Base-by-base conservation (phyloP, 2,888 invertebrate species). In the Tenthredo mesomela region DNA sequence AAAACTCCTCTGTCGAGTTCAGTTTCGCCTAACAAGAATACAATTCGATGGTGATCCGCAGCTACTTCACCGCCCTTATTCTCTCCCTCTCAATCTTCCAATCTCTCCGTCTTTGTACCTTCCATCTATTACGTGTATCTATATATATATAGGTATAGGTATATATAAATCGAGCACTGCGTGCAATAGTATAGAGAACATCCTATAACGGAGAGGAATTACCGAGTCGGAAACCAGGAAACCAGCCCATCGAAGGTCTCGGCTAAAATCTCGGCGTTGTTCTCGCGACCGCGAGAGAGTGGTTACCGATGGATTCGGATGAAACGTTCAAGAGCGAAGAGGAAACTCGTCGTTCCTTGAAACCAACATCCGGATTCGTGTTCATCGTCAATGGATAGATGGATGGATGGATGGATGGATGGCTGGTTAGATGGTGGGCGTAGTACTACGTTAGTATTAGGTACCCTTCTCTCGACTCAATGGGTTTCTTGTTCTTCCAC, bases 1-100 rank as follows among this genome's bases (percentile, higher is more conserved):
- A 43, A 73, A 37, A 29, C 70, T 37, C 67, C 67, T 61, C 25
- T 7, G 61, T 25, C 61, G 61, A 54, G 54, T n/a, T 61, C 7
- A 73, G 71, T 73, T 43, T 73, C 40, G 40, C n/a, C 40, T 73
- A 73, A 73, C 71, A 73, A 43, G 71, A 73, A 73, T 73, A 73
- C 71, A 73, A 73, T 73, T 73, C 71, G 15, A 73, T 43, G 71
- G 71, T 73, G 71, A 73, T 73, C 71, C 71, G 71, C 71, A 43
- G 40, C 71, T 43, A 73, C 43, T 73, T 73, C 33, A 33, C 67
- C 67, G 33, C 33, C 67, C 67, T 67, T 33, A 67, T 67, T 67
- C 29, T 10, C 12, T 18, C 15, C 33, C 21, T 12, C 61, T 54
- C 18, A 0, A 7, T 61, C 61, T 29, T 12, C 6, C 21, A 0